Conservation (phyloP, 2,113 vertebrate genomes). For the Chionis minor region DNA sequence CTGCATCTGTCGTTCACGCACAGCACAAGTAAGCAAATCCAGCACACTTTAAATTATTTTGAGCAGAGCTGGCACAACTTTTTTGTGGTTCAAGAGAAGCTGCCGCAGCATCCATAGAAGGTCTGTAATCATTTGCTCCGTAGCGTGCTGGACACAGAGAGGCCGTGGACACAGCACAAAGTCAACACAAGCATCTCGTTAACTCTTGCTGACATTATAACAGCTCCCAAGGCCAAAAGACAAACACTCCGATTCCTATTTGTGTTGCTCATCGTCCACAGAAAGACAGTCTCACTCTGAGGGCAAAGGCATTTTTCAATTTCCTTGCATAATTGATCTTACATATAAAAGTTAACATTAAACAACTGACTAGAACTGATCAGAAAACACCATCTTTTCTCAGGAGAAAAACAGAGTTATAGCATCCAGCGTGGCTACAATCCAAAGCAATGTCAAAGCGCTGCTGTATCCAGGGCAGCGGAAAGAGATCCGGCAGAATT, state of each 20-base stretch:
- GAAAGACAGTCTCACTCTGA: not conserved
- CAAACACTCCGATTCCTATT: not conserved
- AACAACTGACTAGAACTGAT: not conserved
- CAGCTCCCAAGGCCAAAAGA: not conserved
- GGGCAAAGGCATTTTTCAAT: not conserved
- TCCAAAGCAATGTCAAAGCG: not conserved
- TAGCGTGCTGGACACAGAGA: not conserved
- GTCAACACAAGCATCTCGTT: not conserved
- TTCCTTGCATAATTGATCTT: not conserved
- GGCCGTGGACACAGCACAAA: not conserved
- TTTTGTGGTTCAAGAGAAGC: not conserved
- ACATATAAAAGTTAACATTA: not conserved
- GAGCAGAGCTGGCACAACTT: not conserved
- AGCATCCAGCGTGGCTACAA: not conserved
- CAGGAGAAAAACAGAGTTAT: not conserved
- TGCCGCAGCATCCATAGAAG: not conserved
- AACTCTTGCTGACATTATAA: not conserved
- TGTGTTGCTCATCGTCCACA: not conserved
- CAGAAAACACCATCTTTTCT: not conserved
- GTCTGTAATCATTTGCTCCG: not conserved
- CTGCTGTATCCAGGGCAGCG: not conserved
- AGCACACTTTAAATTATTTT: not conserved
- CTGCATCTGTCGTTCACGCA: not conserved
- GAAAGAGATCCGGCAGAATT: not conserved
- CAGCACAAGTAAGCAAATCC: not conserved